Base-by-base conservation (phyloP, 2,888 invertebrate genomes). In the Eristalinus aeneus region DNA sequence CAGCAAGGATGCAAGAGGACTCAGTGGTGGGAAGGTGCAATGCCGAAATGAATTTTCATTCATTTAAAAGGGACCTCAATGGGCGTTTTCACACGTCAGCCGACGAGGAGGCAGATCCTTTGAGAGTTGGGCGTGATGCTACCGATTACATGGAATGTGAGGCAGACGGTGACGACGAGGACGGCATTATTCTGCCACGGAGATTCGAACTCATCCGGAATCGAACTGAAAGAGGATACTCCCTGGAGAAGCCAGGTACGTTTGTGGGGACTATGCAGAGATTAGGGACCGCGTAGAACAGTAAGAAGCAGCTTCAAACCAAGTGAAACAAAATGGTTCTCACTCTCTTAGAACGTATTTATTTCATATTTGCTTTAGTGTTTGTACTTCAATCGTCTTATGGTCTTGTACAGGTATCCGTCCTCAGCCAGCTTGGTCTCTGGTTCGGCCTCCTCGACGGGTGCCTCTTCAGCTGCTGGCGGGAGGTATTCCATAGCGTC, bases 1-100 rank as follows among this genome's bases (percentile, higher is more conserved):
- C 69, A 92, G 92, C 91, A 8, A 92, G 92, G 77, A 89, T 92
- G 89, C 92, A 92, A 73, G 90, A 88, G 4, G 90, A 91, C 80
- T 88, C 88, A 1, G 89, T 91, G 60, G 89, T 90, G 46, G 92
- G 92, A 0, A 90, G 89, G 34, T 91, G 91, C 75, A 92, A 92
- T 88, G 88, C 88, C 2, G 92, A 92, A 72, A 89, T 92, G 60
- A 90, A 91, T 27, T 90, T 92, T 65, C 90, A 91, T 83, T 32
- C 72, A 6, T 92, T 90, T 68, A 89, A 91, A 76, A 65, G 63
- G 36, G 46, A 65, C 16, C 60, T 69, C 32, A 63, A 56, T 54
- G 65, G 60, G 31, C 68, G 39, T 20, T 39, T 56, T 12, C 32
- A n/a, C 23, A 27, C 16, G 16, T 22, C 20, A 8, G 58, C 36